These are phyloP conservation scores for Gallinago nigripennis DNA, from an alignment of 2,797 vertebrate species.

Conservation along the genomic window DNA sequence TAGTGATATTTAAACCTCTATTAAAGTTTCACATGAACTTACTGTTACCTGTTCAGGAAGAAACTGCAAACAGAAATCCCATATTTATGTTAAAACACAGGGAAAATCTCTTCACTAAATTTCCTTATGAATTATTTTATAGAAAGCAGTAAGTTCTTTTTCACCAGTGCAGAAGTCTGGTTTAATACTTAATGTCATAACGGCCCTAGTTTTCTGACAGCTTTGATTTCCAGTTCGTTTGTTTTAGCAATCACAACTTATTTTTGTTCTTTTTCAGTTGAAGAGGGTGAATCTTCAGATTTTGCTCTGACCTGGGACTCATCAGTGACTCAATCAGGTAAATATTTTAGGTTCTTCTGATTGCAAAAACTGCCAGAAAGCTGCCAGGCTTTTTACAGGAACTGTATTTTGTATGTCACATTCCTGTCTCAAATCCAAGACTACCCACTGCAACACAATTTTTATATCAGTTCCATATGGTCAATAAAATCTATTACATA, in stretches of 20 bases:
- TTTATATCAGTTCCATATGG: conserved; percentile 88
- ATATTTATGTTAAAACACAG: neutral
- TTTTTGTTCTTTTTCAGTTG: conserved; percentile 84
- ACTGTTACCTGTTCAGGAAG: neutral
- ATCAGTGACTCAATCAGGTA: conserved; percentile 90
- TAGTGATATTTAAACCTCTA: neutral
- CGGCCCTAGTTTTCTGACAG: neutral
- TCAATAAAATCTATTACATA: conserved; percentile 78
- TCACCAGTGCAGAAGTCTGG: conserved; percentile 3
- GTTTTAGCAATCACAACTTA: conserved; percentile 50
- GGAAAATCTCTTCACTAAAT: neutral
- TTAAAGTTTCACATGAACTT: neutral
- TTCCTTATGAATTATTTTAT: conserved; percentile 24
- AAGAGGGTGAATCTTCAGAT: conserved; percentile 93
- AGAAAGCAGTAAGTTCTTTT: neutral
- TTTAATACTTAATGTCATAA: conserved; percentile 29
- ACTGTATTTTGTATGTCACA: conserved; percentile 69
- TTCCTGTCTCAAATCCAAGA: conserved; percentile 74
- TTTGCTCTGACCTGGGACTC: conserved; percentile 92
- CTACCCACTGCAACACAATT: conserved; percentile 72
- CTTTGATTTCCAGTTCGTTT: neutral
- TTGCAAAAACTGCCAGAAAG: conserved; percentile 59
- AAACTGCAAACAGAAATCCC: neutral
- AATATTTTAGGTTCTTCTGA: conserved; percentile 46
- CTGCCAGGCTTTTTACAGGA: conserved; percentile 66